A percentile compares a stretch with the other conserved stretches of the same genome.
Conservation (phyloP, 2,113 vertebrate genomes). For the Limanda limanda region DNA sequence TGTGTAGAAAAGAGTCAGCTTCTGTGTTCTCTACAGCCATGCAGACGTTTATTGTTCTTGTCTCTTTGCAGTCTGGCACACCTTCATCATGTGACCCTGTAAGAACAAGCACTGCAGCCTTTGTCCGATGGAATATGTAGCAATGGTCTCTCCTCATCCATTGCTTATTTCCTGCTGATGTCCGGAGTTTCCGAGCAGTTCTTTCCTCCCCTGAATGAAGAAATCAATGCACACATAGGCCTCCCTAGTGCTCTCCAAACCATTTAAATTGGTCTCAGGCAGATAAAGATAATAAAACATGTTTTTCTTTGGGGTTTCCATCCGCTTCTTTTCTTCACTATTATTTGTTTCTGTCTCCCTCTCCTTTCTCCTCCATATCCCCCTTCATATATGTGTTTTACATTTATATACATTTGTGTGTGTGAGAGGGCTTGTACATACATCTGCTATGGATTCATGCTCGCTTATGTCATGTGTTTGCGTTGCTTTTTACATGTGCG, state of each 20-base stretch:
- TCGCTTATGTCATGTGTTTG: neutral
- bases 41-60: conserved; percentile 1
- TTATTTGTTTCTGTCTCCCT: neutral
- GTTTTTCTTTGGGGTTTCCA: conserved; percentile 27
- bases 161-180: conserved; percentile 22
- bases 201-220: conserved; percentile 8
- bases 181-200: conserved; percentile 30
- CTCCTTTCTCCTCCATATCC: neutral
- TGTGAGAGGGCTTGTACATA: no score
- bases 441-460: neutral
- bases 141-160: neutral
- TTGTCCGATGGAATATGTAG: neutral
- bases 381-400: no score
- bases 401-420: no score
- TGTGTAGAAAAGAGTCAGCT: neutral
- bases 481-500: neutral
- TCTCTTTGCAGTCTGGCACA: neutral
- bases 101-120: neutral
- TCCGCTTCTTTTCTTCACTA: conserved; percentile 11
- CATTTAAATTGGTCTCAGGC: conserved; percentile 44
- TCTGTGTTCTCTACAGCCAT: neutral
- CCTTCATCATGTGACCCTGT: conserved; percentile 2
- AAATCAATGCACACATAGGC: conserved; percentile 46
- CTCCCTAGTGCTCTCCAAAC: conserved; percentile 36
- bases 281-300: conserved; percentile 29